Base-by-base conservation (phyloP, 2,797 vertebrate species). In the Melanogrammus aeglefinus region DNA sequence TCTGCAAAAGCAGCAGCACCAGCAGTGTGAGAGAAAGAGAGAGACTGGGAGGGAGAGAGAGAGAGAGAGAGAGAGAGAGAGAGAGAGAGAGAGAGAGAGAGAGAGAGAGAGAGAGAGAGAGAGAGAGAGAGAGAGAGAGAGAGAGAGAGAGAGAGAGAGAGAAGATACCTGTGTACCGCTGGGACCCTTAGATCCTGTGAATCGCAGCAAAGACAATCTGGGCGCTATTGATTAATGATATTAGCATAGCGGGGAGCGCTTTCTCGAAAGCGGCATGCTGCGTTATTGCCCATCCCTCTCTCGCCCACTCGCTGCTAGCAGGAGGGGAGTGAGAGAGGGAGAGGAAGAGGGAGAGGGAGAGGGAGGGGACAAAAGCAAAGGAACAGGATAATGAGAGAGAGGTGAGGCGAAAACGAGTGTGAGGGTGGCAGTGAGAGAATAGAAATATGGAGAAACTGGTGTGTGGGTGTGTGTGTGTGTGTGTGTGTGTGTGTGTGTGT, bases 161-260 rank as follows among this genome's bases (percentile, higher is more conserved):
- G 94, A 84, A 78, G 79, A 74, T 91, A 91, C 90, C 90, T 97
- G 95, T 92, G 95, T 95, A 97, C 96, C 95, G 91, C 94, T 97
- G 96, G 96, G 97, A 96, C 96, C 94, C 95, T 96, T 95, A 96
- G 96, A 97, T 96, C 86, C 90, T 90, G 83, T 74, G 94, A 96
- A 95, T 95, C 90, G 92, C 94, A 78, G 90, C 86, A 73, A 92
- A 92, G 94, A 95, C 95, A 97, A 97, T 97, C 96, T 96, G 94
- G 95, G 95, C 97, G 93, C 94, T 95, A 98, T 97, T 98, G 97
- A 99, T 99, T 98, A 97, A 98, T 97, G 97, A 97, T 98, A 98
- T 98, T 97, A 97, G 97, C 97, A 96, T 97, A 95, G 96, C 96
- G 95, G 96, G 96, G 96, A 96, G 94, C 91, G 87, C 91, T 92